Evolutionary conservation across 1,140 invertebrate genomes (phyloP).

Genomic region (Hesperophylax magnus): DNA sequence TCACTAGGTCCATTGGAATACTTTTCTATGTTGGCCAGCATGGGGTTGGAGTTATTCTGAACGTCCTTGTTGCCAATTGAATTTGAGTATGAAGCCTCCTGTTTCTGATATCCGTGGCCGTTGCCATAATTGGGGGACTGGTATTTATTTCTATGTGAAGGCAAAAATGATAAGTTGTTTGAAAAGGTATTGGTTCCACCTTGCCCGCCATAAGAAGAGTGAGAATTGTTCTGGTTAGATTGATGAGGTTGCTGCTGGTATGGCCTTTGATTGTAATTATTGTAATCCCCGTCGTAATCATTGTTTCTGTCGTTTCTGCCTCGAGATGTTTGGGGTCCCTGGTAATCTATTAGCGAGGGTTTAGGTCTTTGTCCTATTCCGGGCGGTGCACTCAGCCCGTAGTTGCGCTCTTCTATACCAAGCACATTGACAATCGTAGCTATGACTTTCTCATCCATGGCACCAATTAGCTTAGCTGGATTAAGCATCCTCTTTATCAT

Average conservation of each 20-base stretch:
- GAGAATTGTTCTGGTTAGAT: conserved; percentile 40
- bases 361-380: conserved; percentile 85
- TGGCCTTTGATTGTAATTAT: conserved; percentile 35
- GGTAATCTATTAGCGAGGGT: conserved; percentile 72
- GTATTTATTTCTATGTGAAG: conserved; percentile 1
- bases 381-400: conserved; percentile 79
- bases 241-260: conserved; percentile 32
- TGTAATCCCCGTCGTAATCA: conserved; percentile 10
- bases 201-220: background rate
- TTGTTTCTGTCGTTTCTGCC: conserved; percentile 15
- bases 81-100: conserved; percentile 11
- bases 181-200: background rate
- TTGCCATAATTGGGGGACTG: background rate
- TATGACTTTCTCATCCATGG: conserved; percentile 81
- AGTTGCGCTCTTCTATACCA: conserved; percentile 79
- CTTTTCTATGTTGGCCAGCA: conserved; percentile 66
- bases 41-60: conserved; percentile 61
- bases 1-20: conserved; percentile 60
- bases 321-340: conserved; percentile 33
- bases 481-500: conserved; percentile 81
- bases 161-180: conserved; percentile 2
- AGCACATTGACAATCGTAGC: conserved; percentile 78
- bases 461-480: conserved; percentile 76
- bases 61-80: conserved; percentile 60
- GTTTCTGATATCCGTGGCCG: background rate